Evolutionary conservation across 1,140 invertebrate genomes (phyloP).

Genomic region (Halyomorpha halys): DNA sequence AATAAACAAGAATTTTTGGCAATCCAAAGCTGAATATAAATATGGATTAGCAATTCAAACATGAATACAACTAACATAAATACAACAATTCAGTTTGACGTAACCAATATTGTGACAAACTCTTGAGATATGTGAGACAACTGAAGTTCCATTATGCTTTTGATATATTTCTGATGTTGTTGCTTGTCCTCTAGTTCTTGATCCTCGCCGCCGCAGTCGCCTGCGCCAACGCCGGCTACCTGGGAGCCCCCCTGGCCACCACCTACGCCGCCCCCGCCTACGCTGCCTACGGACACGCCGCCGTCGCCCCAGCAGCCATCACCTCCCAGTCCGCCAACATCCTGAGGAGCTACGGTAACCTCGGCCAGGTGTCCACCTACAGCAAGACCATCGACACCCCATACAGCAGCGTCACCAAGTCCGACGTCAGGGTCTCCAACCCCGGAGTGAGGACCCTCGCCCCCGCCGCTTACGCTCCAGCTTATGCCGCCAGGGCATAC

Average conservation of each 20-base stretch:
- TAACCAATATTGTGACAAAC: too few relatives aligned
- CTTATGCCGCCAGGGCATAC: slow-evolving; percentile 29
- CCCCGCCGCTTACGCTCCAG: slow-evolving; percentile 28
- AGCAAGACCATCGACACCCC: slow-evolving; percentile 36
- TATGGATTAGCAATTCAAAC: too few relatives aligned
- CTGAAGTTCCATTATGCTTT: too few relatives aligned
- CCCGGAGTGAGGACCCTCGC: slow-evolving; percentile 32
- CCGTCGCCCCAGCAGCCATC: slow-evolving; percentile 31
- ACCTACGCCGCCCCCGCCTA: slow-evolving; percentile 31
- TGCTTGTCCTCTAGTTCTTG: slow-evolving; percentile 24
- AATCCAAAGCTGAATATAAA: too few relatives aligned
- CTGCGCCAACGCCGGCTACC: slow-evolving; percentile 28
- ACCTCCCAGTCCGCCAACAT: slow-evolving; percentile 34
- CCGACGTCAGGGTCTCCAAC: slow-evolving; percentile 37
- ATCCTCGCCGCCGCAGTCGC: slow-evolving; percentile 30
- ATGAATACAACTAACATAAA: too few relatives aligned
- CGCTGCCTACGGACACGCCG: slow-evolving; percentile 33
- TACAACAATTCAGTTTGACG: too few relatives aligned
- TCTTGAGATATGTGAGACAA: too few relatives aligned
- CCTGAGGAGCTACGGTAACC: slow-evolving; percentile 34
- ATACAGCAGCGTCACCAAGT: slow-evolving; percentile 35
- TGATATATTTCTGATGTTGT: too few relatives aligned
- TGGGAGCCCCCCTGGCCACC: slow-evolving; percentile 24
- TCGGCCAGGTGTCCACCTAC: slow-evolving; percentile 35
- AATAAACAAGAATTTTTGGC: too few relatives aligned